These are phyloP conservation scores for Hanleya hanleyi DNA, from an alignment of 2,888 invertebrate genomes.

Conservation along the genomic window DNA sequence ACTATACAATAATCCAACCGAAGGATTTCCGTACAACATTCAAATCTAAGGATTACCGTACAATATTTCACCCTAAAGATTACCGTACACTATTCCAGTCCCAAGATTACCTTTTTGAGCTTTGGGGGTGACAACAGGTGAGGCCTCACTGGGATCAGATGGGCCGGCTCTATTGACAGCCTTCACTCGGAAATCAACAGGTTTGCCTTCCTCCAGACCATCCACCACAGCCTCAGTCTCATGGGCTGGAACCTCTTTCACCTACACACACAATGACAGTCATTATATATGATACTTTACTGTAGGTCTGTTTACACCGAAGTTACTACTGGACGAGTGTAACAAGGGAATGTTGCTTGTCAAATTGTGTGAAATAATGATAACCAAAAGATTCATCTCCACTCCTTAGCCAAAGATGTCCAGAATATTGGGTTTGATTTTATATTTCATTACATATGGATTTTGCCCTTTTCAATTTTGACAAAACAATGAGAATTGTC, in stretches of 20 bases:
- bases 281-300: not conserved
- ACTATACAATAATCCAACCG: too few relatives aligned
- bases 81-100: not conserved
- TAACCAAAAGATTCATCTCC: too few relatives aligned
- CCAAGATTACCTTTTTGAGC: constrained; percentile 70
- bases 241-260: constrained; percentile 86
- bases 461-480: too few relatives aligned
- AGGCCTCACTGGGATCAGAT: constrained; percentile 68
- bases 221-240: constrained; percentile 85
- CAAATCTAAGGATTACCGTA: constrained; percentile 15
- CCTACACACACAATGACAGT: constrained; percentile 26
- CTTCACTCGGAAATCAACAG: constrained; percentile 75
- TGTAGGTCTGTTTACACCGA: too few relatives aligned
- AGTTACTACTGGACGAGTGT: too few relatives aligned
- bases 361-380: too few relatives aligned
- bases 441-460: too few relatives aligned
- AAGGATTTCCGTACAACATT: too few relatives aligned
- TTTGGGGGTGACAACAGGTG: constrained; percentile 69
- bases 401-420: too few relatives aligned
- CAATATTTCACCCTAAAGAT: not conserved
- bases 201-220: constrained; percentile 81
- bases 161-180: constrained; percentile 74
- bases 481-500: too few relatives aligned
- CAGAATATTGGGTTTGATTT: too few relatives aligned
- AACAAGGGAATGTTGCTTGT: too few relatives aligned